These are phyloP conservation scores for Calephelis nemesis DNA, from an alignment of 1,140 invertebrate genomes.

Conservation along the genomic window DNA sequence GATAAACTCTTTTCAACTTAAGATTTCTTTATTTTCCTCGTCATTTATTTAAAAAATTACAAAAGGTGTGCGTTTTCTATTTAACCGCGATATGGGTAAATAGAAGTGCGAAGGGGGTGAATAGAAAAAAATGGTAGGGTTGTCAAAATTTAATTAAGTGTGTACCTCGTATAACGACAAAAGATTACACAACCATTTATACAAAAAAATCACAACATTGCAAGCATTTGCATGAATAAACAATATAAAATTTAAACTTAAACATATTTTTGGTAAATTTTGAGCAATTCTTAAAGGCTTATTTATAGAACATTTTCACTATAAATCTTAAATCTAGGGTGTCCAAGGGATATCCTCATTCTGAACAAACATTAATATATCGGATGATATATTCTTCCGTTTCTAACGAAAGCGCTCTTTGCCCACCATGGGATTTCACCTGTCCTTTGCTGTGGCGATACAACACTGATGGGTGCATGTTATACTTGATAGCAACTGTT, in stretches of 20 bases:
- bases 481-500: constrained; percentile 17
- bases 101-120: constrained; percentile 19
- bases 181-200: too few species aligned
- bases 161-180: too few species aligned
- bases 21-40: constrained; percentile 1
- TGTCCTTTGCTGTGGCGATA: constrained; percentile 17
- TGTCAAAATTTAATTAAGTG: constrained; percentile 21
- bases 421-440: constrained; percentile 30
- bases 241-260: too few species aligned
- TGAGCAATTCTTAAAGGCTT: too few species aligned
- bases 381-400: constrained; percentile 30
- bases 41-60: constrained; percentile 22
- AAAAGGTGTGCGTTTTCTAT: constrained; percentile 22
- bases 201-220: too few species aligned
- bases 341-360: constrained; percentile 47
- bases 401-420: constrained; percentile 27
- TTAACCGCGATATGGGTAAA: constrained; percentile 22
- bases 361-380: constrained; percentile 36
- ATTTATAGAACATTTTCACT: constrained; percentile 49
- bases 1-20: constrained; percentile 21
- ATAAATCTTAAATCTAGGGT: constrained; percentile 35
- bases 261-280: too few species aligned
- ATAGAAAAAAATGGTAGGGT: constrained; percentile 24
- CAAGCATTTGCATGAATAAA: too few species aligned
- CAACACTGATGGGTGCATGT: constrained; percentile 19